Conservation (phyloP, 2,888 invertebrate genomes). For the Pyralis farinalis region DNA sequence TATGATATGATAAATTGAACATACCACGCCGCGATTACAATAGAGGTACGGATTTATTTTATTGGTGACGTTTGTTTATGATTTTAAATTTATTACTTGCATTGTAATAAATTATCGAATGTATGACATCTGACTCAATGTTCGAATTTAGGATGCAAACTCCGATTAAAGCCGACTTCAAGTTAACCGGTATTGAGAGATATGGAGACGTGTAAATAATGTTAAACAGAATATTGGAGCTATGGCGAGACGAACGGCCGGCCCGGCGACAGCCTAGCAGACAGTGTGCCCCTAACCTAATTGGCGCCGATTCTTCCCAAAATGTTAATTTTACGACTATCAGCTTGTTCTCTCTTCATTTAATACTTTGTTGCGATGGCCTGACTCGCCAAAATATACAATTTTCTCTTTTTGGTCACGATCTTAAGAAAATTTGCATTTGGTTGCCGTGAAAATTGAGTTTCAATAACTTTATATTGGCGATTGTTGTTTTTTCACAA, state of each 20-base stretch:
- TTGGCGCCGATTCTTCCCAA: conserved; percentile 59
- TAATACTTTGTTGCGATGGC: neutral
- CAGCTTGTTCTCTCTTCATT: conserved; percentile 29
- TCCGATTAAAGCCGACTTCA: too few relatives aligned
- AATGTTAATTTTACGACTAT: conserved; percentile 67
- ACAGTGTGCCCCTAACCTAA: conserved; percentile 67
- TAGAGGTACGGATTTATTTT: too few relatives aligned
- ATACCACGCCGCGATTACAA: too few relatives aligned
- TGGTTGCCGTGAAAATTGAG: conserved; percentile 1
- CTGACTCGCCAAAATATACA: conserved; percentile 7
- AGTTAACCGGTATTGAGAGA: too few relatives aligned
- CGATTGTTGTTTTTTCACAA: neutral
- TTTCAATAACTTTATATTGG: neutral
- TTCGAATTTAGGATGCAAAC: too few relatives aligned
- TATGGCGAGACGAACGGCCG: conserved; percentile 10
- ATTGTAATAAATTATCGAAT: too few relatives aligned
- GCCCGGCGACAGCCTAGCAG: conserved; percentile 25
- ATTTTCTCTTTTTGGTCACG: neutral
- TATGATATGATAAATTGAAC: too few relatives aligned
- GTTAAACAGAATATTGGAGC: conserved; percentile 25
- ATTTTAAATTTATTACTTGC: too few relatives aligned
- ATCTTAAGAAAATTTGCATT: neutral
- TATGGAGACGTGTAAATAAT: conserved; percentile 11
- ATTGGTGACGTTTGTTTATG: too few relatives aligned
- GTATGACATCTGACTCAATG: too few relatives aligned